Percentiles rank a stretch among this genome's conserved stretches.
phyloP scores from a whole-genome alignment of 2,797 vertebrate genomes.

The Manis crassicaudata region DNA sequence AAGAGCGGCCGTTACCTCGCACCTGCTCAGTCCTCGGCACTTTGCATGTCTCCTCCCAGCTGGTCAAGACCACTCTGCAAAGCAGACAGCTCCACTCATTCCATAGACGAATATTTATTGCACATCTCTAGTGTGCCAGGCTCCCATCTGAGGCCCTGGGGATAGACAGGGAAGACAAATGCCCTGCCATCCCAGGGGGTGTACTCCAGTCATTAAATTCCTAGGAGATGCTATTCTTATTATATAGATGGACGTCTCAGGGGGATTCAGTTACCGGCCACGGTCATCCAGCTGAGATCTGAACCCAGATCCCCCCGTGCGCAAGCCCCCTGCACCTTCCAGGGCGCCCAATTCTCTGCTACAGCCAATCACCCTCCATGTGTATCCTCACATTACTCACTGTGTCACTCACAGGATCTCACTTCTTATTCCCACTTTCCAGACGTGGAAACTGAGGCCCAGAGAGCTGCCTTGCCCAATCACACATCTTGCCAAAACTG shows the following conservation, averaged over 20 bases:
- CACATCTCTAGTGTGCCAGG: fast-evolving
- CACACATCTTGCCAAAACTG: background rate
- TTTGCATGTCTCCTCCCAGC: background rate
- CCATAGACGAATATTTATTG: fast-evolving
- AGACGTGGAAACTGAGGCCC: background rate
- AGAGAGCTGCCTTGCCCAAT: background rate
- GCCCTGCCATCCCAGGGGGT: fast-evolving
- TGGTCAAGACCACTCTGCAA: fast-evolving
- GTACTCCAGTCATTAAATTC: fast-evolving
- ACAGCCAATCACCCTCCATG: fast-evolving
- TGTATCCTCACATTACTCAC: background rate
- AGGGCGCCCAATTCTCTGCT: no score
- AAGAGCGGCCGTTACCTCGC: background rate
- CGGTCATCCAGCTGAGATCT: background rate
- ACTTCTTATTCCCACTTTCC: background rate
- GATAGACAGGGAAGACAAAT: background rate
- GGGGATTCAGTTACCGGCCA: background rate
- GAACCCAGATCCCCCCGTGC: background rate
- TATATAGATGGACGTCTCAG: background rate
- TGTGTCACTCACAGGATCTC: background rate
- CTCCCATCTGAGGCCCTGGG: background rate
- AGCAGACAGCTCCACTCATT: no score
- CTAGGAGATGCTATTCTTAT: background rate
- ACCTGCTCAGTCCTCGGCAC: fast-evolving
- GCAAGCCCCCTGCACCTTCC: fast-evolving